phyloP scores from a whole-genome alignment of 1,140 invertebrate species.

The Phocides pigmalion region DNA sequence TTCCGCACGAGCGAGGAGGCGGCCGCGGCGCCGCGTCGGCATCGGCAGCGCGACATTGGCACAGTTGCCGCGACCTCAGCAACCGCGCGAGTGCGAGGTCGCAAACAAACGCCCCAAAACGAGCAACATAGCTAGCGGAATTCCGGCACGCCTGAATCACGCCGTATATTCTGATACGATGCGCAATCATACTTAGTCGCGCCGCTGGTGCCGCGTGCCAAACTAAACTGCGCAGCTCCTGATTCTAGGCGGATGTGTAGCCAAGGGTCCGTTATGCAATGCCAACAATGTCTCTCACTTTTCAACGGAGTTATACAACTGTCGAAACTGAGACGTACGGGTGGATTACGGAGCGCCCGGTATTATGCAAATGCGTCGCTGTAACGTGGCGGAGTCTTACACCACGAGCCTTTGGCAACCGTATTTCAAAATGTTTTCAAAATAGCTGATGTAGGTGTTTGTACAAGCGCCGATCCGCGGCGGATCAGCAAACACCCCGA shows the following conservation, averaged over 20 bases:
- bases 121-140: conserved; percentile 56
- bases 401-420: conserved; percentile 74
- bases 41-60: conserved; percentile 75
- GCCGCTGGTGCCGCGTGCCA: conserved; percentile 37
- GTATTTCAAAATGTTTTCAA: conserved; percentile 78
- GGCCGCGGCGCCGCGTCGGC: conserved; percentile 52
- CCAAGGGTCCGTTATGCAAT: conserved; percentile 55
- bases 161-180: conserved; percentile 43
- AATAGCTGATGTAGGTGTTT: conserved; percentile 60
- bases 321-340: conserved; percentile 58
- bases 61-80: conserved; percentile 75
- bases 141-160: conserved; percentile 75
- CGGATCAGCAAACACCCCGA: conserved; percentile 31
- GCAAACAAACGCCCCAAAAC: conserved; percentile 73
- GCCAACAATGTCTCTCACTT: conserved; percentile 48
- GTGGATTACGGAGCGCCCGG: conserved; percentile 59
- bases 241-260: conserved; percentile 38
- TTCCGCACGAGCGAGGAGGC: conserved; percentile 71
- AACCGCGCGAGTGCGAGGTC: conserved; percentile 69
- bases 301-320: conserved; percentile 62
- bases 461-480: conserved; percentile 27
- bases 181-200: conserved; percentile 40
- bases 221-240: conserved; percentile 55
- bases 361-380: conserved; percentile 77
- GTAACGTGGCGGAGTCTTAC: conserved; percentile 71